Conservation (phyloP, 2,113 vertebrate genomes). For the Platycercus adscitus region DNA sequence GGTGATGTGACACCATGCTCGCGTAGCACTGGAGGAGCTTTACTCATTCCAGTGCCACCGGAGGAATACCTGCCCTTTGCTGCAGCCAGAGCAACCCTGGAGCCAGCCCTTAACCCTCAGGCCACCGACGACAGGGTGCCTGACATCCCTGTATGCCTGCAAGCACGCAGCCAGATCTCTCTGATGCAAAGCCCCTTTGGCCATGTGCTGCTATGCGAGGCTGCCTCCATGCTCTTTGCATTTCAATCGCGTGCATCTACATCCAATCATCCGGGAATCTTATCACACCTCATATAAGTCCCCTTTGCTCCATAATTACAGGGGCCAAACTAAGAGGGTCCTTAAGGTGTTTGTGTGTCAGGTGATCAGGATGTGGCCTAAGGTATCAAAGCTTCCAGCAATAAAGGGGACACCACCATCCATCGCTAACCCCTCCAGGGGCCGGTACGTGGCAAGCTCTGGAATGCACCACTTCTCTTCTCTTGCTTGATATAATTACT, state of each 20-base stretch:
- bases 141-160: background rate
- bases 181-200: constrained; percentile 36
- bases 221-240: constrained; percentile 5
- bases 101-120: background rate
- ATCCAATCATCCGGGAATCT: constrained; percentile 15
- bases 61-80: background rate
- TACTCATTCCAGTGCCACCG: background rate
- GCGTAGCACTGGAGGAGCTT: background rate
- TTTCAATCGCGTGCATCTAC: constrained; percentile 29
- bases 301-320: constrained; percentile 16
- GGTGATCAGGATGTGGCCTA: constrained; percentile 11
- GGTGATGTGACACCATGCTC: background rate
- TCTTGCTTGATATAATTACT: constrained; percentile 64
- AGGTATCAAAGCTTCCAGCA: constrained; percentile 26
- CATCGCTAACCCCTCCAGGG: background rate
- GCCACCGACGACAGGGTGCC: background rate
- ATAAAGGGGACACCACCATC: constrained; percentile 20
- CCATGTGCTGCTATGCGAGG: background rate
- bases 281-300: background rate
- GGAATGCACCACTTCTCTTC: constrained; percentile 51
- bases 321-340: background rate
- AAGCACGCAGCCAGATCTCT: background rate
- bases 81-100: background rate
- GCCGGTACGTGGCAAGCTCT: constrained; percentile 19
- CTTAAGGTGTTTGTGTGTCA: constrained; percentile 33